Conservation (phyloP, 2,888 invertebrate genomes). For the Acanthopleura granulata region DNA sequence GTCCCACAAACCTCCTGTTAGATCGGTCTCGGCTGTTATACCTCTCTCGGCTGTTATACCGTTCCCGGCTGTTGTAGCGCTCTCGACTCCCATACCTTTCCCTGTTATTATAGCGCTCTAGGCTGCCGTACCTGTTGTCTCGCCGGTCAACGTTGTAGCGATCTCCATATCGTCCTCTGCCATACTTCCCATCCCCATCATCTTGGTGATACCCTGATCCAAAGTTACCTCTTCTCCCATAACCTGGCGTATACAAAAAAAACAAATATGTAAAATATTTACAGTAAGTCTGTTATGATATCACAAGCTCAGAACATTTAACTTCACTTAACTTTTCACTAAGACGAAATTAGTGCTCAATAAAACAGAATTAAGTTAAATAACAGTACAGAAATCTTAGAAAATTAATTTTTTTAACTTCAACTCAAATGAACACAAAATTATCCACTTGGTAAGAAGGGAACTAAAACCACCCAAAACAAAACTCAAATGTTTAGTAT, state of each 20-base stretch:
- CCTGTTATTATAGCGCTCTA: constrained; percentile 3
- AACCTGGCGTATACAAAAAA: background rate
- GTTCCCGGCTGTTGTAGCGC: background rate
- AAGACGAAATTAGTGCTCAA: no score
- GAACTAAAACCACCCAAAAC: no score
- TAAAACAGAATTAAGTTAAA: no score
- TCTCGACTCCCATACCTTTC: constrained; percentile 16
- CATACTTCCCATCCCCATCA: constrained; percentile 30
- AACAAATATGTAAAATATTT: no score
- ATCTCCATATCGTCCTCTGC: constrained; percentile 22
- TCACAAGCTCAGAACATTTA: no score
- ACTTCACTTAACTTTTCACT: no score
- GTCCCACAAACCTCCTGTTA: constrained; percentile 7
- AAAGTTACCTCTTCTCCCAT: constrained; percentile 5
- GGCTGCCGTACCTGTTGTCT: constrained; percentile 14
- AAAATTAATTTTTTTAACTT: no score
- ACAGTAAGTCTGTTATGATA: no score
- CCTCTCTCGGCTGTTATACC: constrained; percentile 16
- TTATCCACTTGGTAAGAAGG: no score
- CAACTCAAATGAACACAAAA: no score
- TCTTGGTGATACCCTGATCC: background rate
- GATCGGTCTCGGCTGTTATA: constrained; percentile 1
- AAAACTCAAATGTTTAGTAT: no score
- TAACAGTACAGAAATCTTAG: no score
- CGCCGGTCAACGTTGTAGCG: constrained; percentile 2